phyloP scores from a whole-genome alignment of 2,888 invertebrate species.

The Pomacea canaliculata region DNA sequence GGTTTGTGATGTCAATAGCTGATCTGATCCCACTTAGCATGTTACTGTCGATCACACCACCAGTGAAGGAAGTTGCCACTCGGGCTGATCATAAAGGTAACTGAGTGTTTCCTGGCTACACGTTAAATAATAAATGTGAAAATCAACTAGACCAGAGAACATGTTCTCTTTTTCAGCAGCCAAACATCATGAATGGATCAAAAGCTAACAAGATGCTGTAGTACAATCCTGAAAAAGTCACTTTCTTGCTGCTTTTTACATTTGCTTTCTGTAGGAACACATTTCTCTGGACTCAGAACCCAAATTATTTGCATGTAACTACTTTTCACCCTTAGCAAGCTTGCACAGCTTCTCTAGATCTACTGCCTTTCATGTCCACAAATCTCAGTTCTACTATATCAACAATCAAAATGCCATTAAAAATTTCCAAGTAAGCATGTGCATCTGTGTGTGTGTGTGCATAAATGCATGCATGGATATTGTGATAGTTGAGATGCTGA shows the following conservation, averaged over 20 bases:
- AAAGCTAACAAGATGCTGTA: neutral
- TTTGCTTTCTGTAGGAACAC: neutral
- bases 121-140: neutral
- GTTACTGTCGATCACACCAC: constrained; percentile 83
- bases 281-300: neutral
- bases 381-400: too few species aligned
- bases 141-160: neutral
- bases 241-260: neutral
- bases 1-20: constrained; percentile 83
- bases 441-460: too few species aligned
- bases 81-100: constrained; percentile 69
- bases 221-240: too few species aligned
- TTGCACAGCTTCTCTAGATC: too few species aligned
- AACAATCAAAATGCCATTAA: too few species aligned
- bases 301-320: too few species aligned
- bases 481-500: too few species aligned
- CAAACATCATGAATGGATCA: too few species aligned
- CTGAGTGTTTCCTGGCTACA: neutral
- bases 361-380: too few species aligned
- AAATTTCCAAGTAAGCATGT: too few species aligned
- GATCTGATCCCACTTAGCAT: constrained; percentile 89
- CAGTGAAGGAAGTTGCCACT: constrained; percentile 74
- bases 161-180: neutral
- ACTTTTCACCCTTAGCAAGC: too few species aligned
- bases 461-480: too few species aligned